Base-by-base conservation (phyloP, 2,888 invertebrate species). In the Lasioglossum marginatum region DNA sequence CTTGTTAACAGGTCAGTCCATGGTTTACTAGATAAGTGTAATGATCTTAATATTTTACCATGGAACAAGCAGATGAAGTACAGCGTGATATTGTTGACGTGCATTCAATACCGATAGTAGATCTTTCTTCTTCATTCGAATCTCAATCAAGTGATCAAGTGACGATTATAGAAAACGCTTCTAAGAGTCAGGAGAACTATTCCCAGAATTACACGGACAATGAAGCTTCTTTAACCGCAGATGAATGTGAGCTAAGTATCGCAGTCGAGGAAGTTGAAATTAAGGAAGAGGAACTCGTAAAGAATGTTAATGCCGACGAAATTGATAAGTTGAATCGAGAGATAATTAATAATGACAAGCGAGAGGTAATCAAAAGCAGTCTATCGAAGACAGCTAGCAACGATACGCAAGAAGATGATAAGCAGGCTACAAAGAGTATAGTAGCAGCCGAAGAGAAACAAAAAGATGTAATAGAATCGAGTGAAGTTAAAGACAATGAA, bases 1-100 rank as follows among this genome's bases (percentile, higher is more conserved):
- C 52, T 57, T 19, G 6, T 72, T 74, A 60, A 86, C 85, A 90
- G 90, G 90, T 76, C 80, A 85, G 60, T 80, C 78, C 77, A 83
- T 79, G 79, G 74, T 86, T 81, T 82, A 77, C 77, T 88, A 72
- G 85, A 37, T 83, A 85, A 81, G 60, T 80, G 79, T 77, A 83
- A 63, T 37, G 68, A 76, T 70, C 79, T 83, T 81, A 73, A 78
- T 78, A 87, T 27, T 78, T 85, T 83, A 90, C 71, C 87, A 90
- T 90, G 90, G 90, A 90, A 82, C 87, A 85, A 77, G n/a, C 83
- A 78, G 84, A 89, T 74, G 83, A 74, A 82, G 27, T 45, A 8
- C 83, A 84, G n/a, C 63, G 31, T 60, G 70, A 83, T 34, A 63
- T 60, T 70, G 45, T 57, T 16, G 37, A 79, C 19, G 37, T 31